Evolutionary conservation across 2,797 vertebrate genomes (phyloP).

Genomic region (Borostomias antarcticus): DNA sequence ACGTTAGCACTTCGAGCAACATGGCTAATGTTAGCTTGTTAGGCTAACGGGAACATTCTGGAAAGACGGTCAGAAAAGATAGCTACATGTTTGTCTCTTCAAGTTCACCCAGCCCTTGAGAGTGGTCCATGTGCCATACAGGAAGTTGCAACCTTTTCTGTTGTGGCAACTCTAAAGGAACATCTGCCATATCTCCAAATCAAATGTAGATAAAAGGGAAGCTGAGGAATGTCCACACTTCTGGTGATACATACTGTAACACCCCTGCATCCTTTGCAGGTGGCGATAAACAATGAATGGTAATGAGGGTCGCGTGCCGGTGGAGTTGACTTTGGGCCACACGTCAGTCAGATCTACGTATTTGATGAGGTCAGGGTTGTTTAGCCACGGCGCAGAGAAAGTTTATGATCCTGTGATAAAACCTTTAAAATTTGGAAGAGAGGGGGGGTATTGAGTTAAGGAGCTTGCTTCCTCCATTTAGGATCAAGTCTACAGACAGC

Average conservation of each 20-base stretch:
- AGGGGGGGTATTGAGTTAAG: constrained; percentile 14
- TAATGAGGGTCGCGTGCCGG: constrained; percentile 14
- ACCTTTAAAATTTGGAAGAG: constrained; percentile 12
- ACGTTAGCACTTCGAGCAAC: too few relatives aligned
- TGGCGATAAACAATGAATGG: constrained; percentile 30
- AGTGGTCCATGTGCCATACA: constrained; percentile 2
- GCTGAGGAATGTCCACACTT: constrained; percentile 58
- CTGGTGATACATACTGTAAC: constrained; percentile 51
- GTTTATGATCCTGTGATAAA: constrained; percentile 18
- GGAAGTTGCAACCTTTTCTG: neutral
- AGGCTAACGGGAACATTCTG: too few relatives aligned
- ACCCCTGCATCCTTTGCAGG: constrained; percentile 45
- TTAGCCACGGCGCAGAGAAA: neutral
- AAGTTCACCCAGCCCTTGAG: constrained; percentile 5
- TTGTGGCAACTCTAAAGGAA: constrained; percentile 8
- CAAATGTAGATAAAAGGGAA: constrained; percentile 50
- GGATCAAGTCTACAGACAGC: constrained; percentile 29
- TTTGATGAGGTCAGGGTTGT: neutral
- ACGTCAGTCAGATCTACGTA: too few relatives aligned
- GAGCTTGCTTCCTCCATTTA: constrained; percentile 4
- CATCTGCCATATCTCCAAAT: constrained; percentile 15
- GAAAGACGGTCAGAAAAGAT: neutral
- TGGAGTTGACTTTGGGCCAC: constrained; percentile 19
- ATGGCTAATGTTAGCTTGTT: neutral
- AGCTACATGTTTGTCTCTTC: constrained; percentile 5